Base-by-base conservation (phyloP, 2,797 vertebrate species). In the Falco concolor region DNA sequence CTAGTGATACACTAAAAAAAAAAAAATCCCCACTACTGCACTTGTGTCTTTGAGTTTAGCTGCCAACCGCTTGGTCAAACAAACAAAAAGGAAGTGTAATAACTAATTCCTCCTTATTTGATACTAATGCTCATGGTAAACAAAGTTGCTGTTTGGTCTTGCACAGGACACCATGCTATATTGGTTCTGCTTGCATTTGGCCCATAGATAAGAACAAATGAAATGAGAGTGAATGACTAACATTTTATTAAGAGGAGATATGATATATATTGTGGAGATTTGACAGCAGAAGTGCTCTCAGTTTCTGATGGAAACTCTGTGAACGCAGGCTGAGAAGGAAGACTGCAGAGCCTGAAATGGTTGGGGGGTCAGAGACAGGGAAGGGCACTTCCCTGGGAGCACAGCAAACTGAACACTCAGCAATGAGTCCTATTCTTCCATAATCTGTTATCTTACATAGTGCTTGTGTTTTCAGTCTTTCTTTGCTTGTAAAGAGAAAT, bases 21-120 rank as follows among this genome's bases (percentile, higher is more conserved):
- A 77, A 44, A 44, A 19, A 40, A 14, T 80, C 68, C 56, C 30
- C 42, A 45, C 3, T 47, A 13, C 54, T 15, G 40, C 2, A 0
- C 28, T 32, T 11, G 27, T 54, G 65, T 42, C 45, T 77, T 67
- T 63, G 73, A 69, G 23, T 65, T 91, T 84, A 70, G 57, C 75
- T 94, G 77, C 89, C 93, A 93, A 59, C 5, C 49, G 10, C 67
- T 30, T 34, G 40, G 30, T 12, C 79, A 50, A 79, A 70, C 2
- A 3, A 88, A 91, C 67, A 49, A 88, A 76, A 24, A 7, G 14
- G 50, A 16, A 5, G 27, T 47, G 38, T 42, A 84, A 49, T 53
- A 88, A 91, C 76, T 86, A 94, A 89, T 80, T 90, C 44, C 54
- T 84, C 45, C 53, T 89, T 84, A 95, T 93, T 94, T 93, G 53